These are phyloP conservation scores for Uropsilus gracilis DNA, from an alignment of 2,113 vertebrate genomes.

Conservation along the genomic window DNA sequence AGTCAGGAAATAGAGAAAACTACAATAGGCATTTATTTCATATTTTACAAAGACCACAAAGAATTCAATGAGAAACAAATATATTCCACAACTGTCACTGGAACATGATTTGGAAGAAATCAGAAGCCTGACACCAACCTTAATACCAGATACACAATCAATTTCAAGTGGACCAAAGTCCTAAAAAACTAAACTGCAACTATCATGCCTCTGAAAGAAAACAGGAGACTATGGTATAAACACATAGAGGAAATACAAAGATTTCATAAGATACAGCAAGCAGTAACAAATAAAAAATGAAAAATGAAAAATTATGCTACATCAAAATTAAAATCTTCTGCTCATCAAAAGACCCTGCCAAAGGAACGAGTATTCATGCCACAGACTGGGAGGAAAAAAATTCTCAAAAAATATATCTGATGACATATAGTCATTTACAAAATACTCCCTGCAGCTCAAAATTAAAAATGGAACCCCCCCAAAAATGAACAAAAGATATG, in stretches of 20 bases:
- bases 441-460: background rate
- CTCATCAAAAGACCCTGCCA: background rate
- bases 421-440: background rate
- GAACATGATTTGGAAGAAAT: background rate
- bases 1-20: background rate
- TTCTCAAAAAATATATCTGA: background rate
- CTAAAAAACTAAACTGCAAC: background rate
- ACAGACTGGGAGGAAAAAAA: background rate
- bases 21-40: background rate
- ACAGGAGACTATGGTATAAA: background rate
- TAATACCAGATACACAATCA: background rate
- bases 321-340: background rate
- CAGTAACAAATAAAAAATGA: background rate
- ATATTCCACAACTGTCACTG: background rate
- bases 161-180: background rate
- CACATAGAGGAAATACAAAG: background rate
- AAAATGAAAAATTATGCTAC: background rate
- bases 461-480: background rate
- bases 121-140: background rate
- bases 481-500: background rate
- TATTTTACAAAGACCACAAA: background rate
- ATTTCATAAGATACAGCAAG: slow-evolving; percentile 10
- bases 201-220: background rate
- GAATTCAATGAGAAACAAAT: background rate
- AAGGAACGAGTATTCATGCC: background rate